Base-by-base conservation (phyloP, 2,113 vertebrate genomes). In the Formicarius rufipectus region DNA sequence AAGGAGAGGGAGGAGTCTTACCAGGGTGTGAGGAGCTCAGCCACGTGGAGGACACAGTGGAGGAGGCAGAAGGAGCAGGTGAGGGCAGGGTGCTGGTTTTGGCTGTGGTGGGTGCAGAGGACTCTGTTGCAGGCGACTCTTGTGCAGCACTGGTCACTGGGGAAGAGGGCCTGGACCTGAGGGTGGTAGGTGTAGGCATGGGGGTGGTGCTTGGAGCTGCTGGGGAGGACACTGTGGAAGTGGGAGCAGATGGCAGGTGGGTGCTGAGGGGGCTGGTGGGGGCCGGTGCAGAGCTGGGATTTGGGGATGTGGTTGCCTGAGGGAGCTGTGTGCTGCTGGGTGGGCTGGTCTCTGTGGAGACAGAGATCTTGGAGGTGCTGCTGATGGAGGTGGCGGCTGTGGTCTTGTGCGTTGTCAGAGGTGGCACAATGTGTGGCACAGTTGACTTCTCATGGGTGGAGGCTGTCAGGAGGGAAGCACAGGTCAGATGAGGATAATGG, bases 101-200 rank as follows among this genome's bases (percentile, higher is more conserved):
- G 39, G 78, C 83, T 45, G 86, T 90, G 56, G 55, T 66, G 35
- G 55, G 33, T 5, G 66, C 16, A 2, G 64, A 44, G 31, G 76
- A 59, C 35, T 60, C 44, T 5, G 71, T 4, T 22, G 30, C 17
- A 28, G 66, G 60, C 2, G 22, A 40, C 35, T 82, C 67, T 20
- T 23, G 30, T 42, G 55, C 17, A 62, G 69, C 39, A n/a, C 12
- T 40, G 0, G 56, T 37, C 0, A 4, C 19, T 0, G 7, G 9
- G 10, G 66, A 35, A 16, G 85, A 44, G 2, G 30, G 2, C 50
- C 6, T 40, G 53, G n/a, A 37, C 53, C 11, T 68, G 5, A 86
- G 17, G 14, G 78, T 87, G 16, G 90, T 83, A 10, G 55, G 66
- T 3, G 85, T 73, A 4, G 90, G 31, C 52, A 18, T 73, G 37